Evolutionary conservation across 2,888 invertebrate genomes (phyloP), one percentile per base, ranked within the genome.

Genomic region (Pammene fasciana): DNA sequence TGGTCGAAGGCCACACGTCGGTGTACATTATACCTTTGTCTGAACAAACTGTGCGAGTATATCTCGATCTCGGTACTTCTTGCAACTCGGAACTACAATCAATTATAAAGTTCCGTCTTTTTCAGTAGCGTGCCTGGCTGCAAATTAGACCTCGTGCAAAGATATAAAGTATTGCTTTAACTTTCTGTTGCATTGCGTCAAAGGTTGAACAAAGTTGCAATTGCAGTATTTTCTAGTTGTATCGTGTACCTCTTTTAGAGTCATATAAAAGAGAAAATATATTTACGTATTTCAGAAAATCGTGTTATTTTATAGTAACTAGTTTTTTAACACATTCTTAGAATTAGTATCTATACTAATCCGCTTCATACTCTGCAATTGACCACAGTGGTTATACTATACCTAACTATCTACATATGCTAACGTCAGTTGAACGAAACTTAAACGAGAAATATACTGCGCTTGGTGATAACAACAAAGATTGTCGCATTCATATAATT

Each of bases 51-150:
- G 70, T 68, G 72, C 72, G 71, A 65, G 75, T 75, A 78, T 45
- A 48, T 50, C 46, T 48, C 9, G 56, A 26, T 57, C 38, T 26
- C 46, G 56, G 48, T 26, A 52, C 75, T 76, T 79, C 77, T 76
- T 76, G 73, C 75, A 78, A 78, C 79, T 72, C 75, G 74, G 75
- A 83, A 82, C 79, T 75, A 81, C 80, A 85, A 86, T 86, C 85
- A 83, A 86, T 86, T 85, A 84, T 75, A 76, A 82, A 84, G 77
- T 85, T 82, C 74, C 70, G 72, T 74, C 76, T 79, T 82, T 82
- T 84, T 80, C 80, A 82, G 74, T 78, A 76, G 78, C 79, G 74
- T 79, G 76, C 75, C 75, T 72, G 74, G 74, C 77, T 78, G 70
- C 78, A 77, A 80, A 84, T 82, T 83, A 82, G 76, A 82, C 78